A percentile compares a stretch with the other conserved stretches of the same genome.
phyloP scores from a whole-genome alignment of 2,888 invertebrate genomes.

The Hirtodrosophila confusa region DNA sequence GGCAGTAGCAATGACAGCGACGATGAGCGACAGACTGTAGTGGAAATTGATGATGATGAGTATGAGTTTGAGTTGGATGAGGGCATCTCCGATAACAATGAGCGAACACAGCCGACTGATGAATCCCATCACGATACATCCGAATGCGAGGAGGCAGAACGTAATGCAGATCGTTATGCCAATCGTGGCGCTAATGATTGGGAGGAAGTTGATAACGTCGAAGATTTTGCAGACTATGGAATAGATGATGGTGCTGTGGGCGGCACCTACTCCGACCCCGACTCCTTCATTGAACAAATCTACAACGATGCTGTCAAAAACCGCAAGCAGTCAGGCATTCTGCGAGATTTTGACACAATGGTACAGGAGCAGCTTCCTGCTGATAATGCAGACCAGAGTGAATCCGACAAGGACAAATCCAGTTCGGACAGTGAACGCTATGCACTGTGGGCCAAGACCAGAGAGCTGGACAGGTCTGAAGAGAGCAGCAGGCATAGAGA shows the following conservation, averaged over 20 bases:
- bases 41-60: slow-evolving; percentile 81
- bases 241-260: slow-evolving; percentile 79
- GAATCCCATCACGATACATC: slow-evolving; percentile 83
- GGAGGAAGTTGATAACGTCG: slow-evolving; percentile 68
- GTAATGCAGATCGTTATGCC: slow-evolving; percentile 81
- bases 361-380: slow-evolving; percentile 68
- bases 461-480: slow-evolving; percentile 56
- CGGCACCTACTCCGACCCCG: slow-evolving; percentile 77
- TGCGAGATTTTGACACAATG: slow-evolving; percentile 82
- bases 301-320: slow-evolving; percentile 83
- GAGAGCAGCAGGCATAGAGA: slow-evolving; percentile 42
- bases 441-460: slow-evolving; percentile 73
- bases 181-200: slow-evolving; percentile 80
- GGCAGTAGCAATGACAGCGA: slow-evolving; percentile 79
- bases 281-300: slow-evolving; percentile 83
- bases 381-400: slow-evolving; percentile 47
- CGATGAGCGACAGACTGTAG: slow-evolving; percentile 83
- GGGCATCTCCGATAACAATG: slow-evolving; percentile 82
- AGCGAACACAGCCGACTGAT: slow-evolving; percentile 81
- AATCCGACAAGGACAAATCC: slow-evolving; percentile 68
- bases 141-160: slow-evolving; percentile 83
- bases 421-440: slow-evolving; percentile 71
- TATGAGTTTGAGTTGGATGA: slow-evolving; percentile 79
- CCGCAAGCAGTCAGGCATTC: slow-evolving; percentile 82
- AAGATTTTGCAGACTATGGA: slow-evolving; percentile 47